Evolutionary conservation across 2,888 invertebrate species (phyloP).

Genomic region (Volucella inanis): DNA sequence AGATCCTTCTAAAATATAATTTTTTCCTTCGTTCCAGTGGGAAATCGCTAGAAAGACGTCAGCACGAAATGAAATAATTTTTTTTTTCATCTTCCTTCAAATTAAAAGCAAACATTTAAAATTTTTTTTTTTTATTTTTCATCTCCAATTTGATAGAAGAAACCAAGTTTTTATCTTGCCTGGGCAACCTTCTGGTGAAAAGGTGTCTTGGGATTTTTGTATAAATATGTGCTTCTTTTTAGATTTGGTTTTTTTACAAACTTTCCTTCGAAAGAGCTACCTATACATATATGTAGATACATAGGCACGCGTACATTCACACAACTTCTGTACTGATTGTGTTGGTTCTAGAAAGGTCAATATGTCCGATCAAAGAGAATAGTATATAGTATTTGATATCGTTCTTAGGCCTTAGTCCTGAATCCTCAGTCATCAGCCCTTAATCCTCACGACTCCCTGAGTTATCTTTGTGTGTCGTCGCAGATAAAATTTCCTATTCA

Average conservation of each 20-base stretch:
- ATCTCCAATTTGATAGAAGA: conserved; percentile 19
- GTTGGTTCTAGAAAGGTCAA: conserved; percentile 30
- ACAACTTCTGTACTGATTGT: background rate
- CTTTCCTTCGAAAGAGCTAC: background rate
- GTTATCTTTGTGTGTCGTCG: conserved; percentile 31
- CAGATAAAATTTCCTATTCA: background rate
- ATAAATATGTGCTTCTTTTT: background rate
- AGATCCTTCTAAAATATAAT: conserved; percentile 28
- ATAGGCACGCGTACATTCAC: background rate
- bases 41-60: conserved; percentile 38
- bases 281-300: conserved; percentile 14
- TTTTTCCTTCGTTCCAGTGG: conserved; percentile 1
- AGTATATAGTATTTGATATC: conserved; percentile 57
- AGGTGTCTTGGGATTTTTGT: conserved; percentile 52
- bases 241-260: background rate
- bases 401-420: conserved; percentile 30
- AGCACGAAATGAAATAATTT: conserved; percentile 22
- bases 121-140: background rate
- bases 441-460: background rate
- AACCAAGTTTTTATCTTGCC: background rate
- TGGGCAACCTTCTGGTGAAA: background rate
- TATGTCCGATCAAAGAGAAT: conserved; percentile 48
- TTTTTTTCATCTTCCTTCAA: conserved; percentile 40
- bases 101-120: conserved; percentile 67
- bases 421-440: too few species aligned